A percentile compares a stretch with the other conserved stretches of the same genome.
These are phyloP conservation scores for Drosophila arizonae DNA, from an alignment of 1,140 invertebrate species.

Conservation along the genomic window DNA sequence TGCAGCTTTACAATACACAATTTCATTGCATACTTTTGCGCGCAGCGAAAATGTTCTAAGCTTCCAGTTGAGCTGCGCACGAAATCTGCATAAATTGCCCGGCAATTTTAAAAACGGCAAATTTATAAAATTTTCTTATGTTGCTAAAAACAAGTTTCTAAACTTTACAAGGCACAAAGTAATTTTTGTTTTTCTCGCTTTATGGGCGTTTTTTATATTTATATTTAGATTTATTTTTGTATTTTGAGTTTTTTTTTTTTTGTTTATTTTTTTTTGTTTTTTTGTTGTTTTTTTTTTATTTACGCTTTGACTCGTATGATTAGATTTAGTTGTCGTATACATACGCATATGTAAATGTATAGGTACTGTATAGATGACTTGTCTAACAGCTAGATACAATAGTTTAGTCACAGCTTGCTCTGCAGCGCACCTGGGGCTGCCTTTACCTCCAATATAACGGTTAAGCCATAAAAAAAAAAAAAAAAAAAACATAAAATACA, in stretches of 20 bases:
- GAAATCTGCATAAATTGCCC: no score
- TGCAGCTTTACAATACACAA: no score
- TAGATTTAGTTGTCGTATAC: conserved; percentile 35
- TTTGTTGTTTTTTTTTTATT: conserved; percentile 17
- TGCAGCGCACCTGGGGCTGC: conserved; percentile 50
- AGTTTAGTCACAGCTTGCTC: conserved; percentile 71
- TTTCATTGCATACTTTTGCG: no score
- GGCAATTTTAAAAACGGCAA: no score
- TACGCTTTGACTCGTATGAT: conserved; percentile 31
- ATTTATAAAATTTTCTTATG: no score
- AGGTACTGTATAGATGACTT: conserved; percentile 33
- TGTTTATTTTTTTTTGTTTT: neutral
- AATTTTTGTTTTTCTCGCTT: conserved; percentile 18
- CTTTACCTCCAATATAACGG: conserved; percentile 65
- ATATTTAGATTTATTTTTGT: neutral
- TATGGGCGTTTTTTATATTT: conserved; percentile 7
- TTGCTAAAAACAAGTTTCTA: no score
- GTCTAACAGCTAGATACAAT: conserved; percentile 38
- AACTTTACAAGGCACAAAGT: neutral
- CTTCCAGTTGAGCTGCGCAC: no score
- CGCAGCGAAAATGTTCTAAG: no score
- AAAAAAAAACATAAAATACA: conserved; percentile 14
- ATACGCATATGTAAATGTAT: conserved; percentile 3
- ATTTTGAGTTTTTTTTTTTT: neutral
- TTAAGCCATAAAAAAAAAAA: conserved; percentile 28